These are phyloP conservation scores for Mixornis gularis DNA, from an alignment of 2,113 vertebrate genomes.

Conservation along the genomic window DNA sequence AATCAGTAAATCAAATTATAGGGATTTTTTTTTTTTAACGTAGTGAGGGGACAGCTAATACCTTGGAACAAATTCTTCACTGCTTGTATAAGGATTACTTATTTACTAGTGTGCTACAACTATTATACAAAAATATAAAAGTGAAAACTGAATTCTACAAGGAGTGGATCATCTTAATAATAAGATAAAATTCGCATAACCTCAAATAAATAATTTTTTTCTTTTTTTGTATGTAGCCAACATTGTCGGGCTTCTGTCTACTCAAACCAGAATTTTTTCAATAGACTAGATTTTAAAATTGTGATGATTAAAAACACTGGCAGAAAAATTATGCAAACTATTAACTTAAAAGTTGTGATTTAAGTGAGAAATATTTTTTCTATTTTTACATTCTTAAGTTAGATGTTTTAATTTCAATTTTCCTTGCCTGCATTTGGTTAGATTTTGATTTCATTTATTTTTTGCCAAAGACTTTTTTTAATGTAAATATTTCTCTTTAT, in stretches of 20 bases:
- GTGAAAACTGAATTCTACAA: neutral
- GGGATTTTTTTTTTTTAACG: neutral
- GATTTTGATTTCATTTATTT: accelerated
- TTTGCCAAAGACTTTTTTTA: neutral
- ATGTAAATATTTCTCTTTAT: neutral
- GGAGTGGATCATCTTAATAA: neutral
- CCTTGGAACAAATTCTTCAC: neutral
- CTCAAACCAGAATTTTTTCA: neutral
- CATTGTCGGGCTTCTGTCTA: neutral
- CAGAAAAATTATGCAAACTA: neutral
- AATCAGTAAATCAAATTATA: neutral
- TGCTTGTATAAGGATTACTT: neutral
- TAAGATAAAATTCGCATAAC: neutral
- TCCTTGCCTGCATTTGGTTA: neutral
- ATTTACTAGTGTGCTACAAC: neutral
- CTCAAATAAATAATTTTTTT: neutral
- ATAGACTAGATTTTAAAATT: neutral
- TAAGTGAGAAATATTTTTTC: neutral
- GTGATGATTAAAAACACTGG: neutral
- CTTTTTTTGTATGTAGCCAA: neutral
- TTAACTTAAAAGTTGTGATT: neutral
- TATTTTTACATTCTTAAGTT: neutral
- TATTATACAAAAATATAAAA: neutral
- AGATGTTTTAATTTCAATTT: neutral
- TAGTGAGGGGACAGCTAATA: neutral